A percentile compares a stretch with the other conserved stretches of the same genome.
These are phyloP conservation scores for Andrena dorsata DNA, from an alignment of 2,888 invertebrate genomes.

Conservation along the genomic window DNA sequence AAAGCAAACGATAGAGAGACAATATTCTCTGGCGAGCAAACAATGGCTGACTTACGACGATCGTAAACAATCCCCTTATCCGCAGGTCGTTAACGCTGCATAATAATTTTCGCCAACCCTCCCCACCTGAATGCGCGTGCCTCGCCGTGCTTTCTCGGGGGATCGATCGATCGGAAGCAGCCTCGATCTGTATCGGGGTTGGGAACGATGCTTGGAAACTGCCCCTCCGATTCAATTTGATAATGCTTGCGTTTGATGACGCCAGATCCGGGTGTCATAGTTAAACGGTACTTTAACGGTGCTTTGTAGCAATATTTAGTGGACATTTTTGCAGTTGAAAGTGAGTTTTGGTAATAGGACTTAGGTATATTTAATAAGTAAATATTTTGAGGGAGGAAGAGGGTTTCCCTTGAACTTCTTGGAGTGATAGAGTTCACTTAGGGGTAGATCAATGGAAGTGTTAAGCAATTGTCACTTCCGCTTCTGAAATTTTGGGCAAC, in stretches of 20 bases:
- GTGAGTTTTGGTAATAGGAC: background rate
- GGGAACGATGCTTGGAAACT: slow-evolving; percentile 10
- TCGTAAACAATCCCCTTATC: slow-evolving; percentile 78
- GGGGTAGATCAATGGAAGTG: too few relatives aligned
- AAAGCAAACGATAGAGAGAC: slow-evolving; percentile 78
- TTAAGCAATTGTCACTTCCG: too few relatives aligned
- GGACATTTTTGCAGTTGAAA: background rate
- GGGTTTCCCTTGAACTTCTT: too few relatives aligned
- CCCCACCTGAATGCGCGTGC: slow-evolving; percentile 14
- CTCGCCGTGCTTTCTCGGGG: slow-evolving; percentile 23
- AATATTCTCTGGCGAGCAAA: slow-evolving; percentile 75
- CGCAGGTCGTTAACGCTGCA: slow-evolving; percentile 76
- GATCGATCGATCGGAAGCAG: slow-evolving; percentile 49
- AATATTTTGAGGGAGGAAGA: too few relatives aligned
- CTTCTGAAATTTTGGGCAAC: too few relatives aligned
- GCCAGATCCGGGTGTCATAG: background rate
- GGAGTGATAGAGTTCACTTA: too few relatives aligned
- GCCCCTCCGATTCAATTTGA: slow-evolving; percentile 8
- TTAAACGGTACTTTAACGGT: background rate
- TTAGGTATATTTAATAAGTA: too few relatives aligned
- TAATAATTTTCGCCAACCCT: slow-evolving; percentile 72
- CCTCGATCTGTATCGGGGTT: slow-evolving; percentile 12
- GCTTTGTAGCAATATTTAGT: too few relatives aligned
- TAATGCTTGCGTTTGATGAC: background rate
- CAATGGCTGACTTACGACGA: slow-evolving; percentile 75